Conservation (phyloP, 2,797 vertebrate genomes). For the Pangasius krempfi region DNA sequence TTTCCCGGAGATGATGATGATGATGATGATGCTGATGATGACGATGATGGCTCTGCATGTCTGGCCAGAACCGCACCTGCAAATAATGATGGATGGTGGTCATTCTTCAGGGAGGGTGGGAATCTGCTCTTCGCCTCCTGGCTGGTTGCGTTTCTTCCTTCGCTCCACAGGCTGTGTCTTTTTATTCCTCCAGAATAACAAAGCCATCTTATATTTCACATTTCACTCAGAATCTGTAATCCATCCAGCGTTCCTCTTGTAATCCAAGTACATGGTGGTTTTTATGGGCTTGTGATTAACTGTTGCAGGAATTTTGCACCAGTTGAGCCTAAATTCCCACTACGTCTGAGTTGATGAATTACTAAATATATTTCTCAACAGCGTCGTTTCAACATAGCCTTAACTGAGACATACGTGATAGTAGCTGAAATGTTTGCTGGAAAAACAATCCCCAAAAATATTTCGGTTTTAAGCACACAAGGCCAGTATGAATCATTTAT, state of each 20-base stretch:
- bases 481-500: not conserved
- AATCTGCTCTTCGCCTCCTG: constrained; percentile 60
- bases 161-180: not conserved
- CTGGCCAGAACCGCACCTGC: constrained; percentile 56
- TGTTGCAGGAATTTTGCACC: not conserved
- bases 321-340: not conserved
- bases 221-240: constrained; percentile 48
- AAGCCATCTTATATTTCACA: constrained; percentile 46
- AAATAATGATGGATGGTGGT: constrained; percentile 70
- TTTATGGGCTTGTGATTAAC: not conserved
- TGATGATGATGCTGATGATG: constrained; percentile 47
- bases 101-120: constrained; percentile 51
- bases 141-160: constrained; percentile 25
- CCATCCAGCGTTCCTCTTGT: constrained; percentile 37
- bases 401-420: not conserved
- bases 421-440: not conserved
- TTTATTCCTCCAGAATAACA: constrained; percentile 36
- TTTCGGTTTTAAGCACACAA: not conserved
- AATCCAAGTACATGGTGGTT: not conserved
- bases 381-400: not conserved
- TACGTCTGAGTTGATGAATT: not conserved
- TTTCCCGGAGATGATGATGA: constrained; percentile 47
- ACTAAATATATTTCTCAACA: not conserved
- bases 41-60: constrained; percentile 52
- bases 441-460: not conserved